Percentiles rank a stretch among this genome's conserved stretches.
phyloP scores from a whole-genome alignment of 2,113 vertebrate species.

The Mugil cephalus region DNA sequence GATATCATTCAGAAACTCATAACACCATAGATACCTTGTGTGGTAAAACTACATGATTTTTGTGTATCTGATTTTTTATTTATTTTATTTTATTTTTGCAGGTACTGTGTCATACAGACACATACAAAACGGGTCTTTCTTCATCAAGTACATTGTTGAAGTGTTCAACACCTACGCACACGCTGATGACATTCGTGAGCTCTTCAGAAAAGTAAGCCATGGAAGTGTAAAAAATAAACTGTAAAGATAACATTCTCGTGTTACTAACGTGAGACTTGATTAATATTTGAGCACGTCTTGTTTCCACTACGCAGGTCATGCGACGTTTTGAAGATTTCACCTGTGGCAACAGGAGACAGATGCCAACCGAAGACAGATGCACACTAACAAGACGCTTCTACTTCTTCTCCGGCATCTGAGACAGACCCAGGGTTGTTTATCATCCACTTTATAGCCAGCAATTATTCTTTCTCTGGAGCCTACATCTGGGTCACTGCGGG shows the following conservation, averaged over 20 bases:
- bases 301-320: slow-evolving; percentile 73
- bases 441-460: no score
- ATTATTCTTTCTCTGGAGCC: no score
- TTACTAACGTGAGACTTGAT: no score
- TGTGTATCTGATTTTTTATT: neutral
- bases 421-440: no score
- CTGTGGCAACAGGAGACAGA: slow-evolving; percentile 42
- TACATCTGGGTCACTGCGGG: no score
- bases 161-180: slow-evolving; percentile 64
- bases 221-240: no score
- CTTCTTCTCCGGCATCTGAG: no score
- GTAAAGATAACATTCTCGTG: no score
- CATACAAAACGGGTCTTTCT: slow-evolving; percentile 24
- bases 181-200: slow-evolving; percentile 75
- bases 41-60: neutral
- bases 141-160: slow-evolving; percentile 78
- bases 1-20: neutral
- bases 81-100: slow-evolving; percentile 69
- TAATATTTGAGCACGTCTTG: no score
- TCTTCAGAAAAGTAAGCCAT: slow-evolving; percentile 83
- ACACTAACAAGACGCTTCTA: slow-evolving; percentile 69
- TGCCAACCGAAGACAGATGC: slow-evolving; percentile 82
- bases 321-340: slow-evolving; percentile 64
- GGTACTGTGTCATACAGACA: slow-evolving; percentile 81
- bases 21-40: neutral